phyloP scores from a whole-genome alignment of 2,888 invertebrate species.

The Pandemis heparana region DNA sequence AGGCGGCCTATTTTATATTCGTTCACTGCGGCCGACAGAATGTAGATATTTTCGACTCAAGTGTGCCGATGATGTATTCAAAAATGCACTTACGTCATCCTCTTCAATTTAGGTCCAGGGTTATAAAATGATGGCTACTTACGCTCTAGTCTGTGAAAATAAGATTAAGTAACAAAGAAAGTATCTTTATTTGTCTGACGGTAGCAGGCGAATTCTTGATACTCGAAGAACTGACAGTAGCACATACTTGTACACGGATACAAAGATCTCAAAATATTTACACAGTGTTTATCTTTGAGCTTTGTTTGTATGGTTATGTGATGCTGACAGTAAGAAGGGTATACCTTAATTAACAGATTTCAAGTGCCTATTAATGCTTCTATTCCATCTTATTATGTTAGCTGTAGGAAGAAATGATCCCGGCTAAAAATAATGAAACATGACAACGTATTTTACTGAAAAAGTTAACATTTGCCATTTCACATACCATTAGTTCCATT shows the following conservation, averaged over 20 bases:
- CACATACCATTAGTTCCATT: conserved; percentile 26
- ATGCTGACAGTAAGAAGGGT: not conserved
- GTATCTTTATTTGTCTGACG: too few relatives aligned
- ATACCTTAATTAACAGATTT: conserved; percentile 1
- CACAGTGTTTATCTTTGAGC: not conserved
- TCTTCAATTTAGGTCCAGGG: too few relatives aligned
- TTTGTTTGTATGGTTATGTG: not conserved
- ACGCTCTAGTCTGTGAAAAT: too few relatives aligned
- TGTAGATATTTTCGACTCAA: too few relatives aligned
- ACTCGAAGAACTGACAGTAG: not conserved
- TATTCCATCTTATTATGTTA: conserved; percentile 36
- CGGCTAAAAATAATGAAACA: not conserved
- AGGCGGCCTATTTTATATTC: too few relatives aligned
- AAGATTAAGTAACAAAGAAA: too few relatives aligned
- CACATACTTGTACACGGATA: not conserved
- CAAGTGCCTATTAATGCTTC: conserved; percentile 41
- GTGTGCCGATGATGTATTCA: too few relatives aligned
- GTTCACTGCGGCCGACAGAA: too few relatives aligned
- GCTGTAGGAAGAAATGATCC: conserved; percentile 11
- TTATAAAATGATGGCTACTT: too few relatives aligned
- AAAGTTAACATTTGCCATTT: too few relatives aligned
- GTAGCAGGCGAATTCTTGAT: not conserved
- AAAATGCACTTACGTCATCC: too few relatives aligned
- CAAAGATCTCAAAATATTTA: not conserved
- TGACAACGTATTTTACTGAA: too few relatives aligned